A percentile compares a stretch with the other conserved stretches of the same genome.
Conservation (phyloP, 2,797 vertebrate species). For the Babyrousa celebensis region DNA sequence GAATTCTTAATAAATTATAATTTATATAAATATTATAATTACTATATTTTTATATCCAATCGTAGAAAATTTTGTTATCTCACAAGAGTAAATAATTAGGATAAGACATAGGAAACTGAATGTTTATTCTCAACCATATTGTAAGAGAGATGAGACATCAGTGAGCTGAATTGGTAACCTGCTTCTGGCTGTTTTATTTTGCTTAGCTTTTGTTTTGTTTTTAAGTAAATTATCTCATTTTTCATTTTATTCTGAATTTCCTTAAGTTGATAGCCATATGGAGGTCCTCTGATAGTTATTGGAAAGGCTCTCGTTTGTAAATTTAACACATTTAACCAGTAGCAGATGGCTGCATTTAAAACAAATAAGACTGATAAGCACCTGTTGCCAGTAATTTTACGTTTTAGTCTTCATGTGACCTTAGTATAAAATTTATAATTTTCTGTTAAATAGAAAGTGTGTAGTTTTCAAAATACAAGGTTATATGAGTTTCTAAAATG, state of each 20-base stretch:
- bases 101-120: neutral
- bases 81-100: conserved; percentile 28
- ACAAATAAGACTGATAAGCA: neutral
- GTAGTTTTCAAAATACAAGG: neutral
- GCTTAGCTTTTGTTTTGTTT: conserved; percentile 1
- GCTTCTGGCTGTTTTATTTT: neutral
- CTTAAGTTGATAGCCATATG: conserved; percentile 2
- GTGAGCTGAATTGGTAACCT: neutral
- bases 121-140: neutral
- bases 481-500: neutral
- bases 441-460: neutral
- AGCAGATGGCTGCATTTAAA: neutral
- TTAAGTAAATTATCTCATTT: conserved; percentile 30
- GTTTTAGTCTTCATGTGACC: conserved; percentile 14
- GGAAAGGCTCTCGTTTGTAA: neutral
- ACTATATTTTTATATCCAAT: neutral
- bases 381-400: neutral
- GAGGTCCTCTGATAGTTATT: neutral
- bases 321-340: neutral
- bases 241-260: conserved; percentile 31
- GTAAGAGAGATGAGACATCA: neutral
- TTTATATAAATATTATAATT: neutral
- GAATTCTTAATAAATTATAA: conserved; percentile 6
- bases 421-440: neutral
- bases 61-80: neutral